phyloP scores from a whole-genome alignment of 2,888 invertebrate genomes.

The Notodonta ziczac region DNA sequence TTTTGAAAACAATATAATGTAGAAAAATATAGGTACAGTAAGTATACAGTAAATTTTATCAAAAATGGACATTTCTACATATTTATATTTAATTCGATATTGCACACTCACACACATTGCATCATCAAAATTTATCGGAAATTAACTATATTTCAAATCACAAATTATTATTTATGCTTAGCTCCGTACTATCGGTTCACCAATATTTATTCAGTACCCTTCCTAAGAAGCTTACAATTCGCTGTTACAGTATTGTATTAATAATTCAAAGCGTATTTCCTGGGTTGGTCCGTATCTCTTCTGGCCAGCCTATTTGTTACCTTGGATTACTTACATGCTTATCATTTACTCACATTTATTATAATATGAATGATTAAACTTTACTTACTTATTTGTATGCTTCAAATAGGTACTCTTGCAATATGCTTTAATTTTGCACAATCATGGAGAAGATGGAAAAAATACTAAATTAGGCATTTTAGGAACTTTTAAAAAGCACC shows the following conservation, averaged over 20 bases:
- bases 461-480: too few species aligned
- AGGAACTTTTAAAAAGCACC: too few species aligned
- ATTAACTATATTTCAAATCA: slow-evolving; percentile 23
- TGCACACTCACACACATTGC: neutral
- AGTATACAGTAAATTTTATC: too few species aligned
- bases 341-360: slow-evolving; percentile 23
- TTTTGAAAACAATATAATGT: too few species aligned
- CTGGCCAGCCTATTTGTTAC: slow-evolving; percentile 66
- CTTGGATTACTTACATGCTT: slow-evolving; percentile 56
- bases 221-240: slow-evolving; percentile 78
- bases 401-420: too few species aligned
- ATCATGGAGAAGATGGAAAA: too few species aligned
- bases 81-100: too few species aligned
- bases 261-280: slow-evolving; percentile 75
- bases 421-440: too few species aligned
- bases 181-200: slow-evolving; percentile 54
- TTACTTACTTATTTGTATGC: neutral
- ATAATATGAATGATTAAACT: slow-evolving; percentile 4
- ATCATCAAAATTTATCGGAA: neutral
- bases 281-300: slow-evolving; percentile 64
- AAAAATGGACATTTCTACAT: too few species aligned
- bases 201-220: slow-evolving; percentile 75
- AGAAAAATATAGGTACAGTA: too few species aligned
- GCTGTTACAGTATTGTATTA: slow-evolving; percentile 75
- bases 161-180: slow-evolving; percentile 46